Evolutionary conservation across 2,797 vertebrate genomes (phyloP).

Genomic region (Enteromius radiatus): DNA sequence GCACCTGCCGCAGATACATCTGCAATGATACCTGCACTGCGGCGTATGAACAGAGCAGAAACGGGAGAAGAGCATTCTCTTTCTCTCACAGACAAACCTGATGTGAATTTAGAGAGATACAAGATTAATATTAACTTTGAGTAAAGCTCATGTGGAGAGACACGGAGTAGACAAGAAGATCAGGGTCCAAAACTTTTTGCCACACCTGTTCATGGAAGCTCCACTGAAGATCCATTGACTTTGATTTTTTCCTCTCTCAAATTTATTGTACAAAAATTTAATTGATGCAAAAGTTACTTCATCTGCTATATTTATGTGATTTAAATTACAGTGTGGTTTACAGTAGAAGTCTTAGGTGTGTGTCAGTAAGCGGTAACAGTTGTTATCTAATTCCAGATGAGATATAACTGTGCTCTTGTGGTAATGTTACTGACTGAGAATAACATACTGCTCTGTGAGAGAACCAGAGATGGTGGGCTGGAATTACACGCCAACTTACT

Average conservation of each 20-base stretch:
- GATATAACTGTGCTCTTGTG: neutral
- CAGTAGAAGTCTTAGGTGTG: neutral
- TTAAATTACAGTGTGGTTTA: neutral
- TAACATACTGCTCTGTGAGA: constrained; percentile 58
- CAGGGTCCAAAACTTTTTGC: neutral
- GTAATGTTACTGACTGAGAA: neutral
- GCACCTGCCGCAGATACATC: constrained; percentile 39
- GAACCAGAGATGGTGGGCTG: constrained; percentile 74
- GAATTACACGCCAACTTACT: constrained; percentile 75
- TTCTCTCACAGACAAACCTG: neutral
- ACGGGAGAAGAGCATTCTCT: constrained; percentile 17
- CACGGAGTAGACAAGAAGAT: neutral
- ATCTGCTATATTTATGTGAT: neutral
- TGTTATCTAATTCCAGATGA: neutral
- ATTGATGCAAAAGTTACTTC: neutral
- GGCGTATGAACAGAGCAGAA: constrained; percentile 18
- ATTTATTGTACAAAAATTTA: neutral
- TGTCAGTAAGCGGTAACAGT: neutral
- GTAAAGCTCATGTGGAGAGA: constrained; percentile 23
- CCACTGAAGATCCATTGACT: neutral
- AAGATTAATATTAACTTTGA: constrained; percentile 13
- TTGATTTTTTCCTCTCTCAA: neutral
- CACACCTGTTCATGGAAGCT: neutral
- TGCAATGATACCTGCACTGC: constrained; percentile 52
- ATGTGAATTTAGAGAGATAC: neutral